Evolutionary conservation across 2,888 invertebrate species (phyloP), one percentile per base, ranked within the genome.

Genomic region (Adela reaumurella): DNA sequence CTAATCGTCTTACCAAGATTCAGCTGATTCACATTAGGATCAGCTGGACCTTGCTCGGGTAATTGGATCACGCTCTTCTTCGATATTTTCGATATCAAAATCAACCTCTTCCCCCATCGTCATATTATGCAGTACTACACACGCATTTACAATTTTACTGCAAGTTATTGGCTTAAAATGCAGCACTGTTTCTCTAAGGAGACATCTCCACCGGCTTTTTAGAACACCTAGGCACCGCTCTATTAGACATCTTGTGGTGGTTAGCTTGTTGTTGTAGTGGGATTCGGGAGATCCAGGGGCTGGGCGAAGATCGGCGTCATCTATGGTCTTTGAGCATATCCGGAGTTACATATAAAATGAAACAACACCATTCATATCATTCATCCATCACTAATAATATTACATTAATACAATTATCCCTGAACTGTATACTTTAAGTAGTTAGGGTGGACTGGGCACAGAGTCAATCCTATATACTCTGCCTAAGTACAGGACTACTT

Each of bases 191-290:
- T 49, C 29, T 17, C n/a, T 43, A 6, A 49, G 19, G 17, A 46
- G 43, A 19, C 46, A 49, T n/a, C 46, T 28, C 49, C 49, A 49
- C 16, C 49, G 46, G 14, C 19, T 42, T 16, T 49, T 49, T 14
- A 45, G 43, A 2, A 49, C 46, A 10, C 49, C 46, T 16, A 49
- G 42, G 24, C 49, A 49, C 3, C 49, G 24, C 19, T 49, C 49
- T 5, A 49, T 35, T 19, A 20, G 19, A 17, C 42, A 45, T 11
- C 46, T 45, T 5, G 19, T 43, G 2, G 18, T 41, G n/a, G 29
- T 29, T 3, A 45, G 49, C 14, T 14, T 4, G 4, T 42, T 17
- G 14, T 35, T 46, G 28, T 14, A 49, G 16, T 17, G 10, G 2
- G 20, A 2, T 46, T 46, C 46, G 2, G 16, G 29, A 17, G 49